Evolutionary conservation across 1,140 invertebrate species (phyloP).

Genomic region (Halesus radiatus): DNA sequence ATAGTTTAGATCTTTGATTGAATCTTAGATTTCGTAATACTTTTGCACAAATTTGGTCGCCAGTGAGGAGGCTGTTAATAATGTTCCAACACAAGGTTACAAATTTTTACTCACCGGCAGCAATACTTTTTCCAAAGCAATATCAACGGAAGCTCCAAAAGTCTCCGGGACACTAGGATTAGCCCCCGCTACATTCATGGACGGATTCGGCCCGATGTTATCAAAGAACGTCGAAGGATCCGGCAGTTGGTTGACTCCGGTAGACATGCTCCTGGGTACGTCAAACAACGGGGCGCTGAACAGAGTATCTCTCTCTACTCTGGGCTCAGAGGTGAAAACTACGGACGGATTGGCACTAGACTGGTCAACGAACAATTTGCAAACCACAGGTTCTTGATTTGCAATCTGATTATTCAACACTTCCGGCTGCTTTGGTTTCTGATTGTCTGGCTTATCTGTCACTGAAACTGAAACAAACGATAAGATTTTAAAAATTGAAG

Average conservation of each 20-base stretch:
- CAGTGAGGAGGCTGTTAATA: too few species aligned
- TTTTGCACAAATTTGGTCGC: too few species aligned
- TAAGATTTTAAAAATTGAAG: too few species aligned
- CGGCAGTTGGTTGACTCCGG: constrained; percentile 60
- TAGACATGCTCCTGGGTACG: constrained; percentile 25
- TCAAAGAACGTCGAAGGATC: constrained; percentile 69
- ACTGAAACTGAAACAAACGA: too few species aligned
- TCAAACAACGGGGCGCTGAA: constrained; percentile 4
- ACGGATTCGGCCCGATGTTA: constrained; percentile 62
- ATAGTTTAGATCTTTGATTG: too few species aligned
- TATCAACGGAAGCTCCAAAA: constrained; percentile 44
- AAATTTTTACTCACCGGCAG: constrained; percentile 34
- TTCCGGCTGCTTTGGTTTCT: not conserved
- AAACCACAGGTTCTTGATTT: constrained; percentile 66
- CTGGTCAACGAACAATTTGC: constrained; percentile 64
- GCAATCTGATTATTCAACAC: constrained; percentile 56
- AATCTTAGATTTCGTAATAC: too few species aligned
- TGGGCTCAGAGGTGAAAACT: not conserved
- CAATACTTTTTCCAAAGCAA: constrained; percentile 42
- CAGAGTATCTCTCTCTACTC: not conserved
- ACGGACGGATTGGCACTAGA: not conserved
- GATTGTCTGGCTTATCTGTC: too few species aligned
- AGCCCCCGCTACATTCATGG: constrained; percentile 58
- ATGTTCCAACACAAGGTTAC: too few species aligned
- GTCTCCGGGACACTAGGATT: constrained; percentile 24